A percentile compares a stretch with the other conserved stretches of the same genome.
These are phyloP conservation scores for Aromia moschata DNA, from an alignment of 2,888 invertebrate genomes.

Conservation along the genomic window DNA sequence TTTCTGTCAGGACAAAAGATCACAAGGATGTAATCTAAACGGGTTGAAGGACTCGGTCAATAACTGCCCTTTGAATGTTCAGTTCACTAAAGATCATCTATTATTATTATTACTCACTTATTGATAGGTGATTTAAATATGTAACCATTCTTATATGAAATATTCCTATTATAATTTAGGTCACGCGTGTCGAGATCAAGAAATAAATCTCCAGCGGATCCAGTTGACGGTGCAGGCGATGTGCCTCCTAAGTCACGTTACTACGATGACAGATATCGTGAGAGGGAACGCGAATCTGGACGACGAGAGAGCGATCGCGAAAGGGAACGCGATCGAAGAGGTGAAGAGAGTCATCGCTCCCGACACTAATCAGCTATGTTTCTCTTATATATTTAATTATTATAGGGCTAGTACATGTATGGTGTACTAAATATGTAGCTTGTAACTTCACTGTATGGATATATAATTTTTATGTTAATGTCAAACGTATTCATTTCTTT, in stretches of 20 bases:
- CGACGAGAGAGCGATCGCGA: conserved; percentile 73
- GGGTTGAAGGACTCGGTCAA: no score
- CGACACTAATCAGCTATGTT: conserved; percentile 66
- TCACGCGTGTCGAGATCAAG: conserved; percentile 63
- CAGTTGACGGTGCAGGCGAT: conserved; percentile 58
- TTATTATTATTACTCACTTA: no score
- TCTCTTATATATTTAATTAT: conserved; percentile 12
- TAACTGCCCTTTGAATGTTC: no score
- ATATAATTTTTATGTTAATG: conserved; percentile 23
- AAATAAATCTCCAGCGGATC: conserved; percentile 71
- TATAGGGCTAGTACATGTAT: conserved; percentile 28
- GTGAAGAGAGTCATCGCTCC: conserved; percentile 76
- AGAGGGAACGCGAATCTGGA: conserved; percentile 66
- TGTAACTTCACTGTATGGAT: conserved; percentile 17
- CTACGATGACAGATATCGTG: conserved; percentile 88
- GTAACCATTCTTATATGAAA: neutral
- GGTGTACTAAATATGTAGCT: conserved; percentile 22
- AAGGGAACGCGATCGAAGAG: conserved; percentile 72
- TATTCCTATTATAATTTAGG: conserved; percentile 20
- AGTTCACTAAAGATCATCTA: no score
- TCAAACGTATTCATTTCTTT: conserved; percentile 21
- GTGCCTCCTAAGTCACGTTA: conserved; percentile 67
- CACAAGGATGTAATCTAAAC: no score
- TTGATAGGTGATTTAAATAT: no score
- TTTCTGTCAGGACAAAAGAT: no score